Conservation (phyloP, 2,797 vertebrate genomes). For the Megalops cyprinoides region DNA sequence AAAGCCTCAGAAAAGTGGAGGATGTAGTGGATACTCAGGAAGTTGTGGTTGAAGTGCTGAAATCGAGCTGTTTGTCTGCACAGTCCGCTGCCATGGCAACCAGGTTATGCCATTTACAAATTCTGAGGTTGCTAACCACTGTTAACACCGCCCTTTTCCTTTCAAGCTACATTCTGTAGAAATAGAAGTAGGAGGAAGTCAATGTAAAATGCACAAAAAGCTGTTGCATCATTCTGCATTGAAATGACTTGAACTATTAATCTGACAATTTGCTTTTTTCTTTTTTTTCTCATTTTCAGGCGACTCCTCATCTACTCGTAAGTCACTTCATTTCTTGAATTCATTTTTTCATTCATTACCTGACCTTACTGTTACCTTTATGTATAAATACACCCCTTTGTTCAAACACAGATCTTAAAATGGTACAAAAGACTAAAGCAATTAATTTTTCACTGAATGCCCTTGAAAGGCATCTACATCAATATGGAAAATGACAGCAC, state of each 20-base stretch:
- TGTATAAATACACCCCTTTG: background rate
- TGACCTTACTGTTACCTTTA: background rate
- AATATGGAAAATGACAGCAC: background rate
- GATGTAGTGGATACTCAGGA: conserved; percentile 66
- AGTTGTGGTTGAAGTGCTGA: conserved; percentile 78
- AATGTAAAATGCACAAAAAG: conserved; percentile 35
- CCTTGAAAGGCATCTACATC: too few species aligned
- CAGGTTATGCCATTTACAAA: conserved; percentile 68
- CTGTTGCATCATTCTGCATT: background rate
- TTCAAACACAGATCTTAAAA: background rate
- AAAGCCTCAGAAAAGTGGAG: conserved; percentile 15
- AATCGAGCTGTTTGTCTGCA: conserved; percentile 67
- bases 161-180: conserved; percentile 64
- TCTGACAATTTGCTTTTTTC: background rate
- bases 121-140: conserved; percentile 63
- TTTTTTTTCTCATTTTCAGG: conserved; percentile 1
- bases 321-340: background rate
- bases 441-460: too few species aligned
- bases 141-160: conserved; percentile 71
- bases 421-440: too few species aligned
- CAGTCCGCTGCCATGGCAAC: conserved; percentile 75
- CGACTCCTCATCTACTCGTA: background rate
- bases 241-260: background rate
- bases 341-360: background rate
- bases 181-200: conserved; percentile 66